Conservation (phyloP, 2,113 vertebrate species). For the Mobula hypostoma region DNA sequence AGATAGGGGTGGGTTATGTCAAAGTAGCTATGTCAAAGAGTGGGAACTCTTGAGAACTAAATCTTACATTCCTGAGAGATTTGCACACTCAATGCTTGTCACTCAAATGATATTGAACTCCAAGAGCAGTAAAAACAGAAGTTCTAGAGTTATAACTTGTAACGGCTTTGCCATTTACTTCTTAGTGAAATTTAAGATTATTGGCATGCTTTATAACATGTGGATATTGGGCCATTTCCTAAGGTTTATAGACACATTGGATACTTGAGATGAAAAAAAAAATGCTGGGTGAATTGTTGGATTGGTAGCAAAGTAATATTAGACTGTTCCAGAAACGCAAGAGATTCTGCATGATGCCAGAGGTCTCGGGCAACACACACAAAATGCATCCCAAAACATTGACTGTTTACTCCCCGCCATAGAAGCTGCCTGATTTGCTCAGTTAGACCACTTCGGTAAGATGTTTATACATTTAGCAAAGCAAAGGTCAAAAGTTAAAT, state of each 20-base stretch:
- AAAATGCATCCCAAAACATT: too few relatives aligned
- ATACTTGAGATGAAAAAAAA: neutral
- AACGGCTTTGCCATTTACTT: neutral
- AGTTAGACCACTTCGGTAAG: neutral
- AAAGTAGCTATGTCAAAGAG: neutral
- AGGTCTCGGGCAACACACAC: too few relatives aligned
- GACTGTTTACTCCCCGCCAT: too few relatives aligned
- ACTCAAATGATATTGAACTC: neutral
- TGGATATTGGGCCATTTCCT: neutral
- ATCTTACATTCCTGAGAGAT: neutral
- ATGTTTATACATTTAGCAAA: neutral
- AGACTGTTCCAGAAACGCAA: neutral
- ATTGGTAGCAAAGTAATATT: neutral
- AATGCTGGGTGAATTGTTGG: neutral
- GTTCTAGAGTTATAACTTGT: neutral
- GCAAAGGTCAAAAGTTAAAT: neutral
- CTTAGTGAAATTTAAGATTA: neutral
- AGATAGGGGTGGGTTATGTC: neutral
- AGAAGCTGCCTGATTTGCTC: too few relatives aligned
- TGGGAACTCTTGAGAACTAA: neutral
- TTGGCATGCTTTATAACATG: neutral
- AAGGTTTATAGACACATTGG: neutral
- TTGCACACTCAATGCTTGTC: neutral
- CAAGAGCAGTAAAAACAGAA: neutral
- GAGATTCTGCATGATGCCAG: too few relatives aligned